Conservation (phyloP, 2,797 vertebrate species). For the Propithecus perrieri region DNA sequence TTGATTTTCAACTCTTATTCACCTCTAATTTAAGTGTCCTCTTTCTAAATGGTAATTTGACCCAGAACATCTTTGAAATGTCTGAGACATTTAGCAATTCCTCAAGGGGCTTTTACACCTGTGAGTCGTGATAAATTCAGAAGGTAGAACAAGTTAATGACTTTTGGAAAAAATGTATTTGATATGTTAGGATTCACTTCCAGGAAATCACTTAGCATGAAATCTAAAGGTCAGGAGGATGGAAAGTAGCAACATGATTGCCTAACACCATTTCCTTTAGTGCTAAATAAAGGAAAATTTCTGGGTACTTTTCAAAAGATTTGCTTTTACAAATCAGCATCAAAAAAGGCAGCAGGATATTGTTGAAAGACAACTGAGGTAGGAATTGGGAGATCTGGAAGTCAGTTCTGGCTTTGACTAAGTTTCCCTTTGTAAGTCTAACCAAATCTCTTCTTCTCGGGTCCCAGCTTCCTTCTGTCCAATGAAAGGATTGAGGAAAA, state of each 20-base stretch:
- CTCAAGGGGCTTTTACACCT: slow-evolving; percentile 62
- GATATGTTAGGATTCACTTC: slow-evolving; percentile 58
- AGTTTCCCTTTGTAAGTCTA: background rate
- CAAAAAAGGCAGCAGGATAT: background rate
- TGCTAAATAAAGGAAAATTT: slow-evolving; percentile 37
- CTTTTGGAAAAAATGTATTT: slow-evolving; percentile 53
- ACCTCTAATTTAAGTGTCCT: slow-evolving; percentile 73
- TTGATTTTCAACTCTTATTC: slow-evolving; percentile 72
- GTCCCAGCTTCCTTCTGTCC: background rate
- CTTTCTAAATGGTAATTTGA: slow-evolving; percentile 76
- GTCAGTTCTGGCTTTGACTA: background rate
- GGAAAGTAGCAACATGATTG: background rate
- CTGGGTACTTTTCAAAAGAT: background rate
- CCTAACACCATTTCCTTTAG: slow-evolving; percentile 42
- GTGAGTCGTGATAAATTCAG: slow-evolving; percentile 60
- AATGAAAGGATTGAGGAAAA: background rate
- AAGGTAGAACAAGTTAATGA: slow-evolving; percentile 70
- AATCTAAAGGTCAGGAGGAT: slow-evolving; percentile 66
- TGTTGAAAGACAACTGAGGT: background rate
- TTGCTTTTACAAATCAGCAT: slow-evolving; percentile 3
- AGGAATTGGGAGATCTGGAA: background rate
- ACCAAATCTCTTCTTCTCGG: background rate
- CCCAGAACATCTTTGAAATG: slow-evolving; percentile 75
- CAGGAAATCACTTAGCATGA: slow-evolving; percentile 73
- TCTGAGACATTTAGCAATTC: slow-evolving; percentile 72